Evolutionary conservation across 2,797 vertebrate genomes (phyloP).

Genomic region (Melanotaenia maccullochi): DNA sequence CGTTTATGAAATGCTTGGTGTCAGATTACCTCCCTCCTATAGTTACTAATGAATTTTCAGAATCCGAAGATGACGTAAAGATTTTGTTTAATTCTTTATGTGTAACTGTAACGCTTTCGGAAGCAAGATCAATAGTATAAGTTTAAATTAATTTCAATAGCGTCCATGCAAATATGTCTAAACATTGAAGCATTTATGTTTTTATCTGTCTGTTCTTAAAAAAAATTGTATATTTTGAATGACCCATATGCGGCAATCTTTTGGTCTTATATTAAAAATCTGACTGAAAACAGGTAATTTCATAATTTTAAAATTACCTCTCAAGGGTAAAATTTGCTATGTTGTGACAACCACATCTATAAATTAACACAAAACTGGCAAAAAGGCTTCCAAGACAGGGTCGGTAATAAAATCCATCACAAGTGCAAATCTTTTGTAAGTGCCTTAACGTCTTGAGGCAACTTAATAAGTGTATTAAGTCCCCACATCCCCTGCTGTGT

Average conservation of each 20-base stretch:
- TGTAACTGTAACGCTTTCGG: background rate
- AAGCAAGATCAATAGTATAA: background rate
- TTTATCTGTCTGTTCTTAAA: background rate
- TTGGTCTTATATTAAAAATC: background rate
- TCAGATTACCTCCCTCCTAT: background rate
- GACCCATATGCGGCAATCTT: background rate
- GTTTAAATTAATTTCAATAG: background rate
- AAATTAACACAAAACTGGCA: no score
- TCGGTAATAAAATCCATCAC: background rate
- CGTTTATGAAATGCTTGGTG: background rate
- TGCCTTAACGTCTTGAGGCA: background rate
- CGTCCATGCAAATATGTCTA: background rate
- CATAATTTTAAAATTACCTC: no score
- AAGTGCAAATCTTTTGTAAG: background rate
- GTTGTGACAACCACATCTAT: background rate
- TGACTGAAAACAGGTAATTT: no score
- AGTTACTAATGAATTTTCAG: background rate
- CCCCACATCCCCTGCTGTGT: background rate
- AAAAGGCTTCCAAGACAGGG: background rate
- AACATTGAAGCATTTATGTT: background rate
- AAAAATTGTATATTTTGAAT: no score
- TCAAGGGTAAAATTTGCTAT: background rate
- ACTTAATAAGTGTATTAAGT: background rate
- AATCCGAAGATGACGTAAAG: background rate
- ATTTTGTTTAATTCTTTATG: background rate